Conservation (phyloP, 2,113 vertebrate genomes). For the Apteryx owenii region DNA sequence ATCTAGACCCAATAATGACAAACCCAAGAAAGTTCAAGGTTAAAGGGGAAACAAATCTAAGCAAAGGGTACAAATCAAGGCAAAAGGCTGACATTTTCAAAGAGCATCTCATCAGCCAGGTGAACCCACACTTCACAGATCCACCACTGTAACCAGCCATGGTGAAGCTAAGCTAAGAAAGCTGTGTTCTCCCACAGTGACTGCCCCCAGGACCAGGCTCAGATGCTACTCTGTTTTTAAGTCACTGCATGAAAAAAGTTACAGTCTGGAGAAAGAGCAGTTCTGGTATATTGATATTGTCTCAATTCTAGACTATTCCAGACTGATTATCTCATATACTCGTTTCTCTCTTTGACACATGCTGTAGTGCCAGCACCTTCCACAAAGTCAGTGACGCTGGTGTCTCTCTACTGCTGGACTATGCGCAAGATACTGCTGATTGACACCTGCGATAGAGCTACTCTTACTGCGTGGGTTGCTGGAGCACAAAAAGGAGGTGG, state of each 20-base stretch:
- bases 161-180: not conserved
- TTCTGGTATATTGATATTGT: not conserved
- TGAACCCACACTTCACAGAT: not conserved
- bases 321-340: not conserved
- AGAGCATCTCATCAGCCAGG: not conserved
- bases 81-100: not conserved
- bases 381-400: not conserved
- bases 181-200: not conserved
- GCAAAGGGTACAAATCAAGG: not conserved
- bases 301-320: not conserved
- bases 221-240: not conserved
- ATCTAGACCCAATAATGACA: not conserved
- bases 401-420: not conserved
- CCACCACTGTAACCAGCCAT: not conserved
- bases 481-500: not conserved
- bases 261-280: not conserved
- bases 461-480: not conserved
- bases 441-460: not conserved
- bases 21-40: not conserved
- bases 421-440: no score
- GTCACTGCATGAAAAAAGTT: not conserved
- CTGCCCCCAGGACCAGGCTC: not conserved
- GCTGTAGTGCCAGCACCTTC: not conserved
- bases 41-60: not conserved
- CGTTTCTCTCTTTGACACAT: not conserved